A percentile compares a stretch with the other conserved stretches of the same genome.
These are phyloP conservation scores for Scaptodrosophila lebanonensis DNA, from an alignment of 1,140 invertebrate genomes.

Conservation along the genomic window DNA sequence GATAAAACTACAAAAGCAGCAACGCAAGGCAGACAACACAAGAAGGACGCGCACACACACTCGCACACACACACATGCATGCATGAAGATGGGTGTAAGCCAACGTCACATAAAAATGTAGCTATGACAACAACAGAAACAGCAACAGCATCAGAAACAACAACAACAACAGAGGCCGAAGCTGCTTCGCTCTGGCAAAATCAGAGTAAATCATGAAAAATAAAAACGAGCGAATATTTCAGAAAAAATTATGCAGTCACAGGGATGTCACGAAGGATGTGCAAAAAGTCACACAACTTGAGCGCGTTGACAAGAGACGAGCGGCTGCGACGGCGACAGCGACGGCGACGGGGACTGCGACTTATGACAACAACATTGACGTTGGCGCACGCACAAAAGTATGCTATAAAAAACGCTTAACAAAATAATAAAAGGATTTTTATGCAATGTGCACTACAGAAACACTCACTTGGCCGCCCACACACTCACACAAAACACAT, in stretches of 20 bases:
- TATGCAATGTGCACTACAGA: too few species aligned
- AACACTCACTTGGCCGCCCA: too few species aligned
- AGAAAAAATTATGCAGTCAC: slow-evolving; percentile 60
- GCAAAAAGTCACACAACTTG: slow-evolving; percentile 50
- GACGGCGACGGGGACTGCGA: too few species aligned
- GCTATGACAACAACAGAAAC: too few species aligned
- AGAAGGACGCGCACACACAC: slow-evolving; percentile 9
- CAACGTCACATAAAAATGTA: not conserved
- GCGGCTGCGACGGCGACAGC: too few species aligned
- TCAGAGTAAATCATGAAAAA: slow-evolving; percentile 70
- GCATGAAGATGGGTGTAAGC: slow-evolving; percentile 12
- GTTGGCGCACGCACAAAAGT: slow-evolving; percentile 42
- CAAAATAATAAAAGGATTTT: slow-evolving; percentile 31
- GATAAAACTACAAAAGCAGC: slow-evolving; percentile 70
- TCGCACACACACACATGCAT: slow-evolving; percentile 1
- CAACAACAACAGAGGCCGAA: too few species aligned
- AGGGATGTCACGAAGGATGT: slow-evolving; percentile 41
- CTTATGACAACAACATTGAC: too few species aligned
- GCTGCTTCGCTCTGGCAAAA: slow-evolving; percentile 20
- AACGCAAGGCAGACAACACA: not conserved
- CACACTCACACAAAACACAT: slow-evolving; percentile 3
- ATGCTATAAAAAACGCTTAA: slow-evolving; percentile 44
- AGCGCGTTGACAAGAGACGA: slow-evolving; percentile 21
- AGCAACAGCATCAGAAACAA: too few species aligned
- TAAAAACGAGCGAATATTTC: slow-evolving; percentile 45